Conservation (phyloP, 2,888 invertebrate genomes). For the Hemaris fuciformis region DNA sequence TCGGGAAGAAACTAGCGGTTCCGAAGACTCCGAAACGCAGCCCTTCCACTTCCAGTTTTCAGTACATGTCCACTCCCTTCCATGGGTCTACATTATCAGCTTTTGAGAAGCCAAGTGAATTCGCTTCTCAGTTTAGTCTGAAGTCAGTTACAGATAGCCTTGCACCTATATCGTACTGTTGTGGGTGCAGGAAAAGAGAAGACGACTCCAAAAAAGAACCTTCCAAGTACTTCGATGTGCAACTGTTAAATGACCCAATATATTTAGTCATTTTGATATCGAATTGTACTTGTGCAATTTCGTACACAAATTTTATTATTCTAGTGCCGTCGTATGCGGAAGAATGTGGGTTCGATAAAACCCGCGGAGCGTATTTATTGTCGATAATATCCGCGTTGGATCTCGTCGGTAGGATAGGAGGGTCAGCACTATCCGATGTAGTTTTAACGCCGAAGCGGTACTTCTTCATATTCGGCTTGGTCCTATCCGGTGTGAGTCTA, state of each 20-base stretch:
- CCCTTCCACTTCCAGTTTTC: constrained; percentile 90
- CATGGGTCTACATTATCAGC: constrained; percentile 91
- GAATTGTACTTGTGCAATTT: constrained; percentile 92
- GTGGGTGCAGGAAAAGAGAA: constrained; percentile 59
- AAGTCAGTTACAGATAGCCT: constrained; percentile 84
- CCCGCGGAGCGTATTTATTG: constrained; percentile 86
- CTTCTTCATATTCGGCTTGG: constrained; percentile 90
- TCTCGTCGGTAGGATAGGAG: constrained; percentile 91
- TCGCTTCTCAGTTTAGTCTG: constrained; percentile 89
- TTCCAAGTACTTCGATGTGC: constrained; percentile 87
- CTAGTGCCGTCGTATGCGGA: constrained; percentile 89
- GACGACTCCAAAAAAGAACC: constrained; percentile 63
- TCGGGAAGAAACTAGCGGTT: constrained; percentile 60
- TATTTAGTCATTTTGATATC: constrained; percentile 91
- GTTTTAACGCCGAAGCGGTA: constrained; percentile 89
- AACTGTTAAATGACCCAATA: constrained; percentile 88
- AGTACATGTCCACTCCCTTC: constrained; percentile 92
- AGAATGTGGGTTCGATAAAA: constrained; percentile 86
- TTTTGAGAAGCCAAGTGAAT: constrained; percentile 88
- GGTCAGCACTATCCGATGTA: constrained; percentile 90
- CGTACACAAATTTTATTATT: constrained; percentile 93
- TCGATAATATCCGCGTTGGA: constrained; percentile 91
- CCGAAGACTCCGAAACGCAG: constrained; percentile 83
- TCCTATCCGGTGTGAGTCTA: constrained; percentile 89
- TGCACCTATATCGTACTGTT: constrained; percentile 67